These are phyloP conservation scores for Leucophenga maculata DNA, from an alignment of 2,888 invertebrate genomes.

Conservation along the genomic window DNA sequence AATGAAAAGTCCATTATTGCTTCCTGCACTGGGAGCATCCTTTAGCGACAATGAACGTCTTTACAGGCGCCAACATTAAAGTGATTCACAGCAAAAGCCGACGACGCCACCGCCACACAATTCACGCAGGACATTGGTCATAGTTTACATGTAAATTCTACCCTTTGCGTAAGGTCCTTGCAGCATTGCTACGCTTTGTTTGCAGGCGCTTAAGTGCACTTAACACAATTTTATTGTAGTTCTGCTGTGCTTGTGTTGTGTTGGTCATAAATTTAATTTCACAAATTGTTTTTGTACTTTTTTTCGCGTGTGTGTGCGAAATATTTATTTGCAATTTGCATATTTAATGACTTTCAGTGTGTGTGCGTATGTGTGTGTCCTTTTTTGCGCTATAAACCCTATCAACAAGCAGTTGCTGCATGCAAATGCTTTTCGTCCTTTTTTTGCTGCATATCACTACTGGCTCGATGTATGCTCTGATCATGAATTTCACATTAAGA, in stretches of 20 bases:
- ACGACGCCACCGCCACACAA: neutral
- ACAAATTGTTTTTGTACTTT: slow-evolving; percentile 53
- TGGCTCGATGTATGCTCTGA: slow-evolving; percentile 11
- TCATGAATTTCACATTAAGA: slow-evolving; percentile 62
- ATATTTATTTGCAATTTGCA: slow-evolving; percentile 65
- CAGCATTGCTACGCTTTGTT: slow-evolving; percentile 20
- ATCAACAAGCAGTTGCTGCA: slow-evolving; percentile 32
- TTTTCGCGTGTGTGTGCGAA: slow-evolving; percentile 43
- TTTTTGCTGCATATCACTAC: slow-evolving; percentile 3
- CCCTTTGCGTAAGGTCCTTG: slow-evolving; percentile 38
- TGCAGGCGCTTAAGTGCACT: slow-evolving; percentile 57
- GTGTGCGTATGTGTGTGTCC: slow-evolving; percentile 35
- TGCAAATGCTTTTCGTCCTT: slow-evolving; percentile 49
- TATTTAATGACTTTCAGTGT: slow-evolving; percentile 62
- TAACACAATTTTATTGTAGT: slow-evolving; percentile 58
- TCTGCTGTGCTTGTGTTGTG: slow-evolving; percentile 24
- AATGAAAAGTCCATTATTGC: slow-evolving; percentile 72
- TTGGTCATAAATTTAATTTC: slow-evolving; percentile 61
- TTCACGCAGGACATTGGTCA: slow-evolving; percentile 28
- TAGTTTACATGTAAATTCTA: slow-evolving; percentile 44
- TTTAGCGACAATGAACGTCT: slow-evolving; percentile 48
- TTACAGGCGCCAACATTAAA: slow-evolving; percentile 55
- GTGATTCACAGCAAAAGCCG: slow-evolving; percentile 53
- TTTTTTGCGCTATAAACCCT: neutral
- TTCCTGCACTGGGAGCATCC: slow-evolving; percentile 51